Percentiles rank a stretch among this genome's conserved stretches.
Evolutionary conservation across 92 coral and sea anemone genomes (phyloP).

Genomic region (Zoanthus solanderi): DNA sequence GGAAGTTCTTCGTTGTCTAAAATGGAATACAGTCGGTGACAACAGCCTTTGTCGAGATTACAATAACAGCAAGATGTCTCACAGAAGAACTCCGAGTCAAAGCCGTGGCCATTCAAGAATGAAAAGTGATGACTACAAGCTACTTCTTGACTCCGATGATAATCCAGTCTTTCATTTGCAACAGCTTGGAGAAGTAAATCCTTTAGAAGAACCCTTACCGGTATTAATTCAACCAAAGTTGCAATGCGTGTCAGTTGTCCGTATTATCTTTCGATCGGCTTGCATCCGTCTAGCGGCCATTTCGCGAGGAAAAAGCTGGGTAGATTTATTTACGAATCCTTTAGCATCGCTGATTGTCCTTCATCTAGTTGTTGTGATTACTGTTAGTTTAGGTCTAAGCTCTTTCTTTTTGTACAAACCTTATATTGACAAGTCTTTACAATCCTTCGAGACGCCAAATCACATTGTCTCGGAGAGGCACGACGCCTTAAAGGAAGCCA

Average conservation of each 20-base stretch:
- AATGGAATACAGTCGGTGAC: too few relatives aligned
- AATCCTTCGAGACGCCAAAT: slow-evolving; percentile 84
- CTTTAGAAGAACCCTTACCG: slow-evolving; percentile 27
- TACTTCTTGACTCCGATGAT: slow-evolving; percentile 49
- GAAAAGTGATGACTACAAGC: slow-evolving; percentile 82
- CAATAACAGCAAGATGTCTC: not conserved
- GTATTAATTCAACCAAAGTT: slow-evolving; percentile 76
- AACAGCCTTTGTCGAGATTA: too few relatives aligned
- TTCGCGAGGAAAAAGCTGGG: slow-evolving; percentile 18
- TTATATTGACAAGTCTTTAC: slow-evolving; percentile 72
- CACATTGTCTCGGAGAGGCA: slow-evolving; percentile 67
- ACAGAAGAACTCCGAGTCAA: slow-evolving; percentile 49
- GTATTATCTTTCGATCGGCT: slow-evolving; percentile 2
- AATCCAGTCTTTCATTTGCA: slow-evolving; percentile 47
- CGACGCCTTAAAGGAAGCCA: slow-evolving; percentile 70
- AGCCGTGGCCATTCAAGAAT: slow-evolving; percentile 72
- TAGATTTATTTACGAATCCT: slow-evolving; percentile 43
- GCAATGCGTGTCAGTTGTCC: slow-evolving; percentile 27
- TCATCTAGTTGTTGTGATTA: slow-evolving; percentile 47
- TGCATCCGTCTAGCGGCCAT: not conserved
- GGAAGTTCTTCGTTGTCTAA: too few relatives aligned
- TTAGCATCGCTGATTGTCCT: slow-evolving; percentile 47
- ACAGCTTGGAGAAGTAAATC: slow-evolving; percentile 12
- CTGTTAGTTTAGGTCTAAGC: slow-evolving; percentile 49
- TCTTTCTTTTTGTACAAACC: slow-evolving; percentile 36